Evolutionary conservation across 1,140 invertebrate genomes (phyloP).

Genomic region (Drosophila kepulauana): DNA sequence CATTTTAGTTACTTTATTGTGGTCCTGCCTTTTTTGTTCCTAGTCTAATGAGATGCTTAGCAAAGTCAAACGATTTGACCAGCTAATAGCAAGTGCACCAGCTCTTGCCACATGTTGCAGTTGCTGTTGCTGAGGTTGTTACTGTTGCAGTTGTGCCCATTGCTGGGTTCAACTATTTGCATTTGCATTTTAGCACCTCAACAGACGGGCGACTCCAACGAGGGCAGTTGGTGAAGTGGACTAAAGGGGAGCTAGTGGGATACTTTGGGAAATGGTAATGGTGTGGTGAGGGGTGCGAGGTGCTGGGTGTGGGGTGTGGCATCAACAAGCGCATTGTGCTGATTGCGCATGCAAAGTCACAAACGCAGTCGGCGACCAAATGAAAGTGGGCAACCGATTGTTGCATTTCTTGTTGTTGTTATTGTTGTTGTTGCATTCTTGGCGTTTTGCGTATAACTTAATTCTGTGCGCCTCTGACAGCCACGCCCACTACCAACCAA

Average conservation of each 20-base stretch:
- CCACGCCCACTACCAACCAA: slow-evolving; percentile 44
- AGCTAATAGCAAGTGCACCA: slow-evolving; percentile 28
- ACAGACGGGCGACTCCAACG: slow-evolving; percentile 18
- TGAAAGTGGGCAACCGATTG: slow-evolving; percentile 52
- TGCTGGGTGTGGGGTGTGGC: slow-evolving; percentile 12
- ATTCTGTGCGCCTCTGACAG: slow-evolving; percentile 55
- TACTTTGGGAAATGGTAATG: neutral
- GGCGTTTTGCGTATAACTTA: slow-evolving; percentile 56
- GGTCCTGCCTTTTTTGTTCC: neutral
- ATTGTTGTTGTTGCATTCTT: slow-evolving; percentile 37
- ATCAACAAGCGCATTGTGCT: slow-evolving; percentile 61
- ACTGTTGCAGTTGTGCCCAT: slow-evolving; percentile 33
- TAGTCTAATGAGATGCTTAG: slow-evolving; percentile 8
- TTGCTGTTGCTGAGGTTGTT: slow-evolving; percentile 35
- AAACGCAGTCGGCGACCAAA: slow-evolving; percentile 51
- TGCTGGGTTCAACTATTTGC: slow-evolving; percentile 69
- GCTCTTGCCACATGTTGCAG: slow-evolving; percentile 35
- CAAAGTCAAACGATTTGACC: slow-evolving; percentile 69
- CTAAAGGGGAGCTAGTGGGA: too few relatives aligned
- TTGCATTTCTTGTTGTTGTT: neutral
- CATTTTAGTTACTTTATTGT: too few relatives aligned
- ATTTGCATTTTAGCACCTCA: slow-evolving; percentile 80
- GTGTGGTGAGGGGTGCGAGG: neutral
- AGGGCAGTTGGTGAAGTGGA: neutral
- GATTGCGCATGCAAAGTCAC: slow-evolving; percentile 81